These are phyloP conservation scores for Huso huso DNA, from an alignment of 2,797 vertebrate species.

Conservation along the genomic window DNA sequence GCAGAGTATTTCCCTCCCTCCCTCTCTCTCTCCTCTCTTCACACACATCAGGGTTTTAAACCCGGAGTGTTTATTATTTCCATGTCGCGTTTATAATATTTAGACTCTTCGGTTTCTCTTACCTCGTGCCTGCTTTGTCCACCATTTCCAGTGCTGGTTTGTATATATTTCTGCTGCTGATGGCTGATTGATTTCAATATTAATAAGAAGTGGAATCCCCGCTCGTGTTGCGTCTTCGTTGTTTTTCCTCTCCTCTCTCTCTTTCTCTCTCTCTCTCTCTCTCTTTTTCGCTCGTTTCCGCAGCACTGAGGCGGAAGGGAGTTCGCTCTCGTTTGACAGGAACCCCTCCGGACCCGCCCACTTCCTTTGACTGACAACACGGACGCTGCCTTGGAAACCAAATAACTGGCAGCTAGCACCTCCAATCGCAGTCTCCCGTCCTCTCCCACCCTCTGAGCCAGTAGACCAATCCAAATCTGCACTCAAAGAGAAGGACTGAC, in stretches of 20 bases:
- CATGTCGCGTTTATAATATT: slow-evolving; percentile 15
- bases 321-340: too few relatives aligned
- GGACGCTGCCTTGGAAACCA: too few relatives aligned
- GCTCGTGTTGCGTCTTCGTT: not conserved
- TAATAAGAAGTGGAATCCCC: too few relatives aligned
- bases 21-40: not conserved
- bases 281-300: not conserved
- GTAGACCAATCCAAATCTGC: too few relatives aligned
- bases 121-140: slow-evolving; percentile 17
- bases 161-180: not conserved
- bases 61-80: not conserved
- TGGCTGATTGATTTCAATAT: not conserved
- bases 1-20: too few relatives aligned
- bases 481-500: too few relatives aligned
- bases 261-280: not conserved
- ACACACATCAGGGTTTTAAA: not conserved
- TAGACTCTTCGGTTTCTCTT: slow-evolving; percentile 12
- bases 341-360: too few relatives aligned
- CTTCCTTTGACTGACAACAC: too few relatives aligned
- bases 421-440: too few relatives aligned
- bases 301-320: not conserved
- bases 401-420: too few relatives aligned
- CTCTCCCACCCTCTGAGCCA: too few relatives aligned
- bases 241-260: slow-evolving; percentile 4
- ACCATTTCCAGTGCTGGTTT: slow-evolving; percentile 14